Percentiles rank a stretch among this genome's conserved stretches.
Conservation (phyloP, 2,888 invertebrate genomes). For the Didymodactylos carnosus region DNA sequence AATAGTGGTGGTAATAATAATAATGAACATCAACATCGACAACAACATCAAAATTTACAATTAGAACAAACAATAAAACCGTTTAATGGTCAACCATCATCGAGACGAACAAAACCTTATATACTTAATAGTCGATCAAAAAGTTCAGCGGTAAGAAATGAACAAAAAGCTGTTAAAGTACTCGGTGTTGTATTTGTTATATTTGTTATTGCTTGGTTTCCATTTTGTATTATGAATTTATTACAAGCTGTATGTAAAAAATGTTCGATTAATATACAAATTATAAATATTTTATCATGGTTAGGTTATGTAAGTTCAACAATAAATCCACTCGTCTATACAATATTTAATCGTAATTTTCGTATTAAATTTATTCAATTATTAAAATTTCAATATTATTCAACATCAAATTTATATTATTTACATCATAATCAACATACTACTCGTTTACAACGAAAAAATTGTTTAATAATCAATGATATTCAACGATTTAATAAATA, state of each 20-base stretch:
- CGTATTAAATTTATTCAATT: slow-evolving; percentile 30
- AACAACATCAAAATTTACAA: background rate
- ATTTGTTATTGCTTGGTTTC: slow-evolving; percentile 82
- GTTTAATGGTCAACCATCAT: background rate
- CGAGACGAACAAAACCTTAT: background rate
- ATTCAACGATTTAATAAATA: background rate
- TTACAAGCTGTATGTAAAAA: slow-evolving; percentile 57
- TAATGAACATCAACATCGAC: background rate
- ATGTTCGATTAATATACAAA: background rate
- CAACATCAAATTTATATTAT: too few relatives aligned
- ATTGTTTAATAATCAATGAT: background rate
- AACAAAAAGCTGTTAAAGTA: slow-evolving; percentile 88
- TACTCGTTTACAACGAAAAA: background rate
- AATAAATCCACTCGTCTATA: slow-evolving; percentile 86
- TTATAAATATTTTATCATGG: slow-evolving; percentile 43
- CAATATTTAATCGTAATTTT: slow-evolving; percentile 80
- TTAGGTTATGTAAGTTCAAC: slow-evolving; percentile 77
- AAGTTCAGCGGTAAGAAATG: slow-evolving; percentile 47
- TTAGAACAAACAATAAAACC: background rate
- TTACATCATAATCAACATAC: background rate
- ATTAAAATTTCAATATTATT: background rate
- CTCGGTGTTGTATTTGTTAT: slow-evolving; percentile 80
- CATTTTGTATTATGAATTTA: slow-evolving; percentile 83
- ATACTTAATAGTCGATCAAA: background rate
- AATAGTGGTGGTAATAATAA: background rate